Percentiles rank a stretch among this genome's conserved stretches.
These are phyloP conservation scores for Parascotia fuliginaria DNA, from an alignment of 2,888 invertebrate genomes.

Conservation along the genomic window DNA sequence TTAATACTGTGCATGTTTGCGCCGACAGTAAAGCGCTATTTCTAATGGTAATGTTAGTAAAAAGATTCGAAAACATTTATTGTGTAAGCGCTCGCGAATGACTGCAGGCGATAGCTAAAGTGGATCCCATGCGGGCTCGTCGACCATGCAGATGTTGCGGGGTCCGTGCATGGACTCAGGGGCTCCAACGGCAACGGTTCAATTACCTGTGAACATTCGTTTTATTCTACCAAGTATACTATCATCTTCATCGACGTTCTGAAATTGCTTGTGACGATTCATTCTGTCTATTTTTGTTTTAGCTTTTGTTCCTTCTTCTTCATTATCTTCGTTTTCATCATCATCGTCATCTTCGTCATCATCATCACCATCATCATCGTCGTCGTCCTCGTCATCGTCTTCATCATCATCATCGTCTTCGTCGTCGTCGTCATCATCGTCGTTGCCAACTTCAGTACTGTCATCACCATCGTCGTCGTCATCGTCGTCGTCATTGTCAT, in stretches of 20 bases:
- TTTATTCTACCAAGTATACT: slow-evolving; percentile 82
- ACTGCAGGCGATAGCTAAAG: slow-evolving; percentile 88
- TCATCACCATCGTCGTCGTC: slow-evolving; percentile 78
- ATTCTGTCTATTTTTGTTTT: slow-evolving; percentile 48
- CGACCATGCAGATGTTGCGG: slow-evolving; percentile 81
- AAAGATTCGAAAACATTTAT: slow-evolving; percentile 80
- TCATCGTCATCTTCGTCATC: slow-evolving; percentile 68
- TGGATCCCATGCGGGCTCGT: slow-evolving; percentile 79
- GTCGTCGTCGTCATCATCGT: slow-evolving; percentile 68
- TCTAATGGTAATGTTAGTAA: slow-evolving; percentile 83
- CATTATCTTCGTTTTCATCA: slow-evolving; percentile 74
- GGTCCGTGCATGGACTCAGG: slow-evolving; percentile 42
- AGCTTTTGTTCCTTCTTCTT: slow-evolving; percentile 67
- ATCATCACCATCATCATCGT: slow-evolving; percentile 62
- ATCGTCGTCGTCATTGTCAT: slow-evolving; percentile 62
- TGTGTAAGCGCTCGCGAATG: slow-evolving; percentile 84
- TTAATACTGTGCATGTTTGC: slow-evolving; percentile 80
- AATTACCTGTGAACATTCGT: slow-evolving; percentile 82
- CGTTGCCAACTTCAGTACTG: slow-evolving; percentile 49
- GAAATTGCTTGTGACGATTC: slow-evolving; percentile 62
- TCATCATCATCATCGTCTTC: slow-evolving; percentile 66
- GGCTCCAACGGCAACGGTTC: slow-evolving; percentile 68
- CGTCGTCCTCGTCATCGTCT: slow-evolving; percentile 72
- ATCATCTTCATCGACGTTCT: slow-evolving; percentile 81
- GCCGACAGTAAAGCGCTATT: slow-evolving; percentile 77